Conservation (phyloP, 2,797 vertebrate genomes). For the Cyclura pinguis region DNA sequence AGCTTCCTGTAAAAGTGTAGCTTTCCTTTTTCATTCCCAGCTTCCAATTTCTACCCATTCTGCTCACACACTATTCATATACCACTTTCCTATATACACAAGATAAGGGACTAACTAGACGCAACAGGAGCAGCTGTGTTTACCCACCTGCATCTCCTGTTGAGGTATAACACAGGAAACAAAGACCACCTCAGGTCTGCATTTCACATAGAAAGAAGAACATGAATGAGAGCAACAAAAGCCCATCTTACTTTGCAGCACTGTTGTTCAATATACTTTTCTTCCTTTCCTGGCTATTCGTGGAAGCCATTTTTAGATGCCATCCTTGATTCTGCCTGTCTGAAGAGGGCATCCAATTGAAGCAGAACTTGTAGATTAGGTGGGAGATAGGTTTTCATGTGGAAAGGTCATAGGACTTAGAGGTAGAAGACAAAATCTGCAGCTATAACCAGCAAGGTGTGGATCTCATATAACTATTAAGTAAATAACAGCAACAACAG, state of each 20-base stretch:
- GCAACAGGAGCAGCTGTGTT: neutral
- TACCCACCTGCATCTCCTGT: too few species aligned
- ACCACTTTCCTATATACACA: neutral
- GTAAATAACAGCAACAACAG: neutral
- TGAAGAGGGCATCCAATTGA: neutral
- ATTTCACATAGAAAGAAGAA: neutral
- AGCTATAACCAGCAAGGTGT: neutral
- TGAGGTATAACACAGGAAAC: too few species aligned
- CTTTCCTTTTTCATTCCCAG: neutral
- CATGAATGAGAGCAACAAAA: neutral
- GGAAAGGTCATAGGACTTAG: neutral
- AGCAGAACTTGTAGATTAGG: neutral
- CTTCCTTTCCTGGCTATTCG: too few species aligned
- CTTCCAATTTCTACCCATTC: neutral
- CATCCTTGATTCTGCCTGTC: neutral
- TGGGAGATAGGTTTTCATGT: neutral
- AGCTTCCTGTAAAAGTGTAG: neutral
- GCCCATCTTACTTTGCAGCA: neutral
- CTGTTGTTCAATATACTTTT: neutral
- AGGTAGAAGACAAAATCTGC: neutral
- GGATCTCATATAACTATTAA: neutral
- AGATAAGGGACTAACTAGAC: neutral
- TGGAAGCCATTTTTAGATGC: neutral
- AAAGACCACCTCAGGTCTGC: too few species aligned
- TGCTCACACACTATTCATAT: neutral